Conservation (phyloP, 2,113 vertebrate genomes). For the Crotalus tigris region DNA sequence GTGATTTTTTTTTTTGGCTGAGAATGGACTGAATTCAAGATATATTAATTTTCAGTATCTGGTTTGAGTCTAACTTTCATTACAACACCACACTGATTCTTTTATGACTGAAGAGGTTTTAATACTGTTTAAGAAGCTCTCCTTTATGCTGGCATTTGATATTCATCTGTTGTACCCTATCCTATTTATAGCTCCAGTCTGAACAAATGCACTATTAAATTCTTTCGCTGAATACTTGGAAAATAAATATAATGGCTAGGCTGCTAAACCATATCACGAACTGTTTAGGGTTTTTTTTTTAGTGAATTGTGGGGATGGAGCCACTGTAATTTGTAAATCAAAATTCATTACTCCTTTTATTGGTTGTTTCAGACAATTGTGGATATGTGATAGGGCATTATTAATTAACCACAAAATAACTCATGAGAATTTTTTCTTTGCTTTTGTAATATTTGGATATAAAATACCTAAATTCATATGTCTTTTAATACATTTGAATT, state of each 20-base stretch:
- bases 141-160: not conserved
- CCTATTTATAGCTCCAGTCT: not conserved
- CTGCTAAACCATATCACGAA: not conserved
- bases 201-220: not conserved
- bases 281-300: not conserved
- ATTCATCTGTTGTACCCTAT: not conserved
- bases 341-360: not conserved
- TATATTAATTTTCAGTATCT: not conserved
- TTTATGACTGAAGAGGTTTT: not conserved
- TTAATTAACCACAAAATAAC: not conserved
- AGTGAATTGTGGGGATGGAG: not conserved
- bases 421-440: not conserved
- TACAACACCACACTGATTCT: not conserved
- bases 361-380: not conserved
- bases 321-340: not conserved
- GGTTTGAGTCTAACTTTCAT: not conserved
- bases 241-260: not conserved
- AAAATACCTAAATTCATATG: not conserved
- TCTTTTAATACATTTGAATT: not conserved
- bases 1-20: not conserved
- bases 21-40: not conserved
- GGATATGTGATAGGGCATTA: not conserved
- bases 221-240: not conserved
- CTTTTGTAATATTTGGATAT: not conserved
- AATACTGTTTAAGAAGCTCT: not conserved